Conservation (phyloP, 2,888 invertebrate species). For the Drosophila melanocephala region DNA sequence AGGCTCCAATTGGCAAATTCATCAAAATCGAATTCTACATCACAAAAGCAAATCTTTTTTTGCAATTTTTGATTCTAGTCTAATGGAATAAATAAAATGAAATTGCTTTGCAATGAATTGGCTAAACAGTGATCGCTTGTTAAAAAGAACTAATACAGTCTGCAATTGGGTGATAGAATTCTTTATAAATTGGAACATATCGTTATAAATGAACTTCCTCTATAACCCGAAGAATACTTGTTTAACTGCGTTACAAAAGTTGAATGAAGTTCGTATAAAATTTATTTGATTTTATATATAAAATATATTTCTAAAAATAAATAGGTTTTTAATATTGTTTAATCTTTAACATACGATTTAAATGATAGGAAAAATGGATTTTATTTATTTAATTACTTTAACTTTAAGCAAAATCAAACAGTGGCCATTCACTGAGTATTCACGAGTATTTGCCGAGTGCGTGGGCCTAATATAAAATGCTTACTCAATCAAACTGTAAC, state of each 20-base stretch:
- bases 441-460: not conserved
- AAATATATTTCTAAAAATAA: not conserved
- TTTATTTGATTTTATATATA: too few species aligned
- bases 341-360: not conserved
- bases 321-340: not conserved
- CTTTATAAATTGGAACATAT: not conserved
- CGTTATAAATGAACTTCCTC: not conserved
- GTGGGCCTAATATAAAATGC: not conserved
- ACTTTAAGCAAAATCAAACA: not conserved
- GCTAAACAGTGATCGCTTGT: not conserved
- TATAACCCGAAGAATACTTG: not conserved
- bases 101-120: slow-evolving; percentile 38
- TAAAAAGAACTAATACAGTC: not conserved
- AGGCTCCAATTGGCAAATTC: slow-evolving; percentile 73
- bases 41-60: slow-evolving; percentile 23
- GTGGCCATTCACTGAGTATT: not conserved
- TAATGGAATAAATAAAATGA: slow-evolving; percentile 49
- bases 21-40: slow-evolving; percentile 49
- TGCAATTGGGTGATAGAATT: not conserved
- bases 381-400: not conserved
- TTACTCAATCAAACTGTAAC: slow-evolving; percentile 29
- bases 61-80: slow-evolving; percentile 6
- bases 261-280: not conserved
- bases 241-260: not conserved
- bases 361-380: not conserved